Base-by-base conservation (phyloP, 2,888 invertebrate species). In the Caenorhabditis becei region DNA sequence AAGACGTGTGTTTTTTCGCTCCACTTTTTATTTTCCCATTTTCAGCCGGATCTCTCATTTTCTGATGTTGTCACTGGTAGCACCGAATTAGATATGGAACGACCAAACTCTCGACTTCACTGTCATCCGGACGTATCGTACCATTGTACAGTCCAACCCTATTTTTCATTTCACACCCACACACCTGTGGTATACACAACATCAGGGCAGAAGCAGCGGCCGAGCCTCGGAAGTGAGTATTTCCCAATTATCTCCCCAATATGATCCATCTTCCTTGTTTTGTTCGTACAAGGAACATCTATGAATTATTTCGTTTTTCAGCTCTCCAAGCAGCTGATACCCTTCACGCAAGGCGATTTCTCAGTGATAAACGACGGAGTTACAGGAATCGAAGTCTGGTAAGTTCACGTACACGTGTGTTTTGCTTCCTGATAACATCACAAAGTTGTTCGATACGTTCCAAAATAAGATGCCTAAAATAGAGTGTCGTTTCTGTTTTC, bases 341-440 rank as follows among this genome's bases (percentile, higher is more conserved):
- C 23, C 59, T 83, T 0, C 70, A 78, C 53, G 65, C 78, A 1
- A 58, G 79, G 20, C 59, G 75, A 54, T 85, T 83, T 72, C 66
- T 85, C 28, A 78, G 80, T 44, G 85, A 85, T 56, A 78, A 83
- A 54, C 62, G 85, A n/a, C 58, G 75, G 24, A 83, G 83, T 65
- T 85, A 85, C 58, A 28, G 83, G 26, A 83, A 85, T 63, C 63
- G 85, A 37, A 85, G 85, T 77, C 58, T 85, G 63, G 85, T 85
- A 35, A 81, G 84, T 69, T 10, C 41, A 7, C 14, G 7, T 32
- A 11, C 10, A 44, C 37, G 16, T 24, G 37, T 59, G 11, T 23
- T 62, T 8, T 47, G 41, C 24, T 23, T 32, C n/a, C 23, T 32
- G 20, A 24, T 59, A 54, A 47, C 44, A 26, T 54, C 5, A 49